Conservation (phyloP, 2,113 vertebrate species). For the Desmodus rotundus region DNA sequence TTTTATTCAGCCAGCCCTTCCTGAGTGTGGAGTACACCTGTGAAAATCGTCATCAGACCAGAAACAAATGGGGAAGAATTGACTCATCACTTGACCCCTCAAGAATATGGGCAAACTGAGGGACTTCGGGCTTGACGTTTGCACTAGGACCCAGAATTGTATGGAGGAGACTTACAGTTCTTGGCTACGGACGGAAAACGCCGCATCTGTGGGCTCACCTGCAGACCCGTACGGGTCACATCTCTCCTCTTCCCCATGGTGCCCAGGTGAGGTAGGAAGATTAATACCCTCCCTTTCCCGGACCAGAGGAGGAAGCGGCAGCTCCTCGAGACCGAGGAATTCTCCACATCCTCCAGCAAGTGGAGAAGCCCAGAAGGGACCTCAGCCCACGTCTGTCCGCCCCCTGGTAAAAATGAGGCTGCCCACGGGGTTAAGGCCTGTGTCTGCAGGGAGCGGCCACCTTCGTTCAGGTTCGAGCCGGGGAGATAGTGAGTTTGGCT, state of each 20-base stretch:
- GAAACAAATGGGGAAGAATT: not conserved
- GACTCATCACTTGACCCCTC: not conserved
- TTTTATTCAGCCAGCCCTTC: not conserved
- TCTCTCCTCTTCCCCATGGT: not conserved
- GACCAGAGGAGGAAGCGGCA: not conserved
- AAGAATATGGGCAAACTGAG: not conserved
- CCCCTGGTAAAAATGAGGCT: not conserved
- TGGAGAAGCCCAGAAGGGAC: not conserved
- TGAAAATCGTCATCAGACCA: not conserved
- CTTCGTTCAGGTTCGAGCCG: not conserved
- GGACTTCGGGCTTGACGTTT: not conserved
- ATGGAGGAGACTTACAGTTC: too few species aligned
- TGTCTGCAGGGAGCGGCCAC: not conserved
- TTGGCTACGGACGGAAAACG: not conserved
- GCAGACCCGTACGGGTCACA: rapidly evolving
- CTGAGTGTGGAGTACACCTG: not conserved
- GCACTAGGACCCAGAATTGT: not conserved
- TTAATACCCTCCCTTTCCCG: rapidly evolving
- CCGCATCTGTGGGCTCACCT: not conserved
- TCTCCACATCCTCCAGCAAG: not conserved
- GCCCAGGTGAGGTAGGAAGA: not conserved
- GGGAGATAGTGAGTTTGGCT: not conserved
- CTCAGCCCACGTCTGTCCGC: not conserved
- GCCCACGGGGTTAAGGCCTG: not conserved
- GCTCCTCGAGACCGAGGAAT: not conserved